Conservation (phyloP, 2,888 invertebrate species). For the Xanthostigma xanthostigma region DNA sequence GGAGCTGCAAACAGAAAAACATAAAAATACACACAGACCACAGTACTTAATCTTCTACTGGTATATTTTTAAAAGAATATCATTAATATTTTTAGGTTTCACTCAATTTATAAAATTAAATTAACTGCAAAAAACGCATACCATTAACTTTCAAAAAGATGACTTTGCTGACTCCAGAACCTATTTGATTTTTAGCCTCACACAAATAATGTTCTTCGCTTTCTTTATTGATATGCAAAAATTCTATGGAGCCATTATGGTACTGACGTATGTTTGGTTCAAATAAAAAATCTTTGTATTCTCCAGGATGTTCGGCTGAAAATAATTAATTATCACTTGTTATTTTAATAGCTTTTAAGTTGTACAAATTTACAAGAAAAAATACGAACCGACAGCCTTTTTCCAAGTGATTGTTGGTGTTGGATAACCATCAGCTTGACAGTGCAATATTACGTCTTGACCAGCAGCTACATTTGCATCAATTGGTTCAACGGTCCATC, state of each 20-base stretch:
- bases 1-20: conserved; percentile 41
- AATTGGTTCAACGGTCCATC: conserved; percentile 74
- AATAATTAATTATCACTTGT: background rate
- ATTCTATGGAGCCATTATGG: conserved; percentile 71
- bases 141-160: conserved; percentile 81
- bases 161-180: conserved; percentile 82
- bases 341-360: no score
- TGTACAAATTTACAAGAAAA: no score
- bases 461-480: conserved; percentile 72
- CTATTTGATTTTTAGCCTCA: conserved; percentile 85
- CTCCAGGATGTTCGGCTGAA: conserved; percentile 50
- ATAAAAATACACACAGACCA: no score
- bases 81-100: background rate
- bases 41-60: background rate
- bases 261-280: conserved; percentile 63
- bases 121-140: conserved; percentile 29
- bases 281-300: conserved; percentile 70
- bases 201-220: conserved; percentile 85
- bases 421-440: conserved; percentile 86
- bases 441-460: conserved; percentile 71
- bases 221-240: conserved; percentile 69
- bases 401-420: conserved; percentile 80
- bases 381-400: conserved; percentile 59
- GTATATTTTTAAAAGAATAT: background rate
- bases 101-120: background rate